Percentiles rank a stretch among this genome's conserved stretches.
Conservation (phyloP, 2,888 invertebrate genomes). For the Pachycephus smyrnensis region DNA sequence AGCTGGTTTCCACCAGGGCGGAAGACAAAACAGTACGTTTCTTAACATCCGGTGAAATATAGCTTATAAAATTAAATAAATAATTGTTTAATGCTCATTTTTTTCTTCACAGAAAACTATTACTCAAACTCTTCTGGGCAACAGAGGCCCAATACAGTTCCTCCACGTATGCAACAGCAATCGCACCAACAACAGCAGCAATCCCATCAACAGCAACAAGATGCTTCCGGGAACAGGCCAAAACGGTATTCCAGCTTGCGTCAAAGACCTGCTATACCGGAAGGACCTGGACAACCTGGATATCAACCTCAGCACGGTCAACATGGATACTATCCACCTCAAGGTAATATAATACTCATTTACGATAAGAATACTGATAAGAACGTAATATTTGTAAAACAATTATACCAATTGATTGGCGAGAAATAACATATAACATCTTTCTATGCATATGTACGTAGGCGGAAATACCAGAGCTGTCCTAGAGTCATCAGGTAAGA, state of each 20-base stretch:
- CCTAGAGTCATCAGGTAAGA: conserved; percentile 64
- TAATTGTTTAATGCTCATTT: background rate
- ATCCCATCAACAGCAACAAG: conserved; percentile 51
- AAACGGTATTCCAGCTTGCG: conserved; percentile 79
- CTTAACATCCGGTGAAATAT: background rate
- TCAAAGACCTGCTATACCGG: conserved; percentile 68
- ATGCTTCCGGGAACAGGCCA: conserved; percentile 68
- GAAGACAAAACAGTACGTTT: conserved; percentile 57
- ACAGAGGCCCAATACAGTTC: conserved; percentile 52
- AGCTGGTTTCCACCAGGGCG: conserved; percentile 46
- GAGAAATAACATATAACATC: background rate
- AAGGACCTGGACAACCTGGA: conserved; percentile 54
- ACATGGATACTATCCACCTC: conserved; percentile 61
- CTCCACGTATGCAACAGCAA: conserved; percentile 65
- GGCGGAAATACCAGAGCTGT: conserved; percentile 64
- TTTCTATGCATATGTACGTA: conserved; percentile 52
- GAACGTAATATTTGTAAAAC: background rate
- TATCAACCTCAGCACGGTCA: conserved; percentile 50
- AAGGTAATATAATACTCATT: conserved; percentile 48
- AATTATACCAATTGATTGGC: background rate
- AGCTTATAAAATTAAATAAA: background rate
- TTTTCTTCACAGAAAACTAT: conserved; percentile 54
- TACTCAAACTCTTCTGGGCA: conserved; percentile 58
- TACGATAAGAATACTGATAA: background rate
- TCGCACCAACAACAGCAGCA: conserved; percentile 62